Evolutionary conservation across 2,797 vertebrate species (phyloP).

Genomic region (Xenopus petersii): DNA sequence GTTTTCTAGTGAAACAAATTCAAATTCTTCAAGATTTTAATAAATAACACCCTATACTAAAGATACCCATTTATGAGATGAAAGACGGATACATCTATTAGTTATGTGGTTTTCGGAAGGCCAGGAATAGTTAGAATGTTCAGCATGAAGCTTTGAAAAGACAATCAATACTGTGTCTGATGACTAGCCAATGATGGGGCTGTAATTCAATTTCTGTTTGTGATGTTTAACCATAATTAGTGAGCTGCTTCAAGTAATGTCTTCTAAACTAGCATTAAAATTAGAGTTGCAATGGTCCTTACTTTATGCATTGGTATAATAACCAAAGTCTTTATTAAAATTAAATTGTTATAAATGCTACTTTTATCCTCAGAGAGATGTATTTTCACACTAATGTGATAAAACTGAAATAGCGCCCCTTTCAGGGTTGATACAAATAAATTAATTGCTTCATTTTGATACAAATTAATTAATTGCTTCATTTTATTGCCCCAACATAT

Average conservation of each 20-base stretch:
- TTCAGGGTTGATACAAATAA: not conserved
- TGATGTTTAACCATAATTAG: not conserved
- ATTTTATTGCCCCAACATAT: too few species aligned
- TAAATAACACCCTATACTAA: not conserved
- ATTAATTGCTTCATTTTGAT: too few species aligned
- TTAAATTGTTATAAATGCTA: too few species aligned
- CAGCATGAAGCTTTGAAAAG: not conserved
- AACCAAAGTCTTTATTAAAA: not conserved
- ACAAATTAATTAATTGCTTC: too few species aligned
- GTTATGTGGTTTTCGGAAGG: constrained; percentile 4
- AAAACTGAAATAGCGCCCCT: not conserved
- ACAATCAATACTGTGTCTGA: constrained; percentile 15
- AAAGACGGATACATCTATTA: constrained; percentile 5
- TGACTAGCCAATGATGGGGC: constrained; percentile 10
- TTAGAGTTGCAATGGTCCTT: not conserved
- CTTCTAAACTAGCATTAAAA: not conserved
- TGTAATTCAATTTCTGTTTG: constrained; percentile 5
- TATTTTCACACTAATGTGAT: not conserved
- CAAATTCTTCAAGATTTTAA: too few species aligned
- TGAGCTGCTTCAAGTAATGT: not conserved
- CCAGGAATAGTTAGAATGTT: not conserved
- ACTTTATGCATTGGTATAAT: not conserved
- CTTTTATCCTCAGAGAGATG: too few species aligned
- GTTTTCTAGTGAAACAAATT: too few species aligned
- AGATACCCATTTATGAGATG: constrained; percentile 12